Percentiles rank a stretch among this genome's conserved stretches.
These are phyloP conservation scores for Falco berigora DNA, from an alignment of 2,797 vertebrate species.

Conservation along the genomic window DNA sequence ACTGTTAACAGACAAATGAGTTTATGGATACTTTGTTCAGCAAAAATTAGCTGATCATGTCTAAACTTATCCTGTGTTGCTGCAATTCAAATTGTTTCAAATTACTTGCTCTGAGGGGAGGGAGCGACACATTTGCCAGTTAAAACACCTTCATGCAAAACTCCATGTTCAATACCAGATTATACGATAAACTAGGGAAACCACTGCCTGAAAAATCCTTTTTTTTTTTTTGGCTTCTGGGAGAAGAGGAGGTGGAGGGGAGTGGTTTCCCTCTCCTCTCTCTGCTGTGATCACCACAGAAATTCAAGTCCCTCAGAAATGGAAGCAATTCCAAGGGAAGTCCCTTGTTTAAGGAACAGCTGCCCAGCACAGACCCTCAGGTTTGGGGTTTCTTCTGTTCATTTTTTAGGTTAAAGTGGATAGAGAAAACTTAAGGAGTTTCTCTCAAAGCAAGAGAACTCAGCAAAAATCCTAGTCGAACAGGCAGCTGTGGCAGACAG, in stretches of 20 bases:
- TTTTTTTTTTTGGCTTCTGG: neutral
- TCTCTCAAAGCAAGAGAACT: neutral
- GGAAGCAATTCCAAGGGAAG: neutral
- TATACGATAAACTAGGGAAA: neutral
- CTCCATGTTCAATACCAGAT: neutral
- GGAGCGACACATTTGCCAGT: neutral
- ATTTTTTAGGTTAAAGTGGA: neutral
- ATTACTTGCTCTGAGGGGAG: constrained; percentile 8
- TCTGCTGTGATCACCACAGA: neutral
- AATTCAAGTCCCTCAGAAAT: neutral
- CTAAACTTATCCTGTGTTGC: neutral
- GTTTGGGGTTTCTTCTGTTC: neutral
- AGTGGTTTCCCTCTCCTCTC: neutral
- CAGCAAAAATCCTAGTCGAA: neutral
- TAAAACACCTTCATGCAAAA: neutral
- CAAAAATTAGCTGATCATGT: neutral
- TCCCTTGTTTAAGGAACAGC: neutral
- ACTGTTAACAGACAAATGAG: neutral
- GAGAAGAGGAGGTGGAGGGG: neutral
- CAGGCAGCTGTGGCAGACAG: neutral
- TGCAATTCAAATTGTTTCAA: neutral
- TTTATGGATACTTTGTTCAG: neutral
- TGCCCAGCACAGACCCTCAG: neutral
- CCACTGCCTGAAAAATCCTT: neutral
- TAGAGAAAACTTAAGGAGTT: neutral